Conservation (phyloP, 2,888 invertebrate species). For the Leistus spinibarbis region DNA sequence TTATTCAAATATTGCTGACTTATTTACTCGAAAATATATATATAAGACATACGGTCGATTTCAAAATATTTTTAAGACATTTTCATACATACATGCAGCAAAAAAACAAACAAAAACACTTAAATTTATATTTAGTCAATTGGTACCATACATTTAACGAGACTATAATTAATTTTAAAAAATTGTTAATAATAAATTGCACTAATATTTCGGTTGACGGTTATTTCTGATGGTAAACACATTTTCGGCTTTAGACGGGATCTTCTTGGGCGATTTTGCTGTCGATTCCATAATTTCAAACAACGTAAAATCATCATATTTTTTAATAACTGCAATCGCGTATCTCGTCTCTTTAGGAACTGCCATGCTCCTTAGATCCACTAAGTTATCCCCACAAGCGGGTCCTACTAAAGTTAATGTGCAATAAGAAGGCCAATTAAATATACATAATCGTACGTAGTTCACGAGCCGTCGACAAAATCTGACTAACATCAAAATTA, state of each 20-base stretch:
- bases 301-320: slow-evolving; percentile 41
- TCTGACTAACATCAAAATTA: too few species aligned
- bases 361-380: not conserved
- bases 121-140: not conserved
- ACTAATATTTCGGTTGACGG: not conserved
- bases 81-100: too few species aligned
- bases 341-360: slow-evolving; percentile 33
- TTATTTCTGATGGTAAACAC: slow-evolving; percentile 31
- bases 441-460: too few species aligned
- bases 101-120: too few species aligned
- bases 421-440: too few species aligned
- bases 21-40: too few species aligned
- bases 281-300: slow-evolving; percentile 42
- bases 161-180: not conserved
- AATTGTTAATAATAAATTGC: not conserved
- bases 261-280: slow-evolving; percentile 23
- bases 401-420: too few species aligned
- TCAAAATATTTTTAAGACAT: too few species aligned
- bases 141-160: not conserved
- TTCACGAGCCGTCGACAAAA: too few species aligned
- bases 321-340: slow-evolving; percentile 41
- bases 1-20: not conserved
- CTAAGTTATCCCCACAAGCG: not conserved
- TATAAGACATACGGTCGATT: too few species aligned
- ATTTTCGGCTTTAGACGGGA: slow-evolving; percentile 25